Evolutionary conservation across 2,888 invertebrate species (phyloP), one percentile per base, ranked within the genome.

Genomic region (Andrena haemorrhoa): DNA sequence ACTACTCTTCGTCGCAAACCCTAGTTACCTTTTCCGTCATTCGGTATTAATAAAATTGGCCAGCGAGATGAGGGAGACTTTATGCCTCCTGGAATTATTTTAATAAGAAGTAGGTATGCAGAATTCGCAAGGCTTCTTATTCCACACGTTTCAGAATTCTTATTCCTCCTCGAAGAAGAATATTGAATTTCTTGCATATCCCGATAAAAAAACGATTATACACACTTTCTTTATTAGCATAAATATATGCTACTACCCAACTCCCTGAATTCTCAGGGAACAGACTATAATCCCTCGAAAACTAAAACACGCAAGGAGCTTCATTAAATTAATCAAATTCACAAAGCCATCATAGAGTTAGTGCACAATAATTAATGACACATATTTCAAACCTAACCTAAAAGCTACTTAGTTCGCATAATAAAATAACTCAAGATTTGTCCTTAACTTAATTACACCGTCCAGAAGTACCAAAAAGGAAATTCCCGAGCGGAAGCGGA

Each of bases 11-110:
- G 56, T 6, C 33, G 63, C 71, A 61, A n/a, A 66, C 35, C 16
- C 65, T 65, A 60, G 70, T 79, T 68, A 68, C 33, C 31, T 26
- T 56, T 69, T 69, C 58, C 41, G 58, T 41, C n/a, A 16, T 16
- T 16, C 16, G 8, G 10, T 58, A 41, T 58, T 58, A 58, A 41
- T 41, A 26, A 41, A 69, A 69, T 53, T 68, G n/a, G 12, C 10
- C 2, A 4, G 23, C 5, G 20, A 41, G 8, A 47, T 26, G 47
- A 4, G 16, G 16, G 26, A 64, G n/a, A 16, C 31, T 61, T 61
- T 56, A 56, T 56, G 56, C 10, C 56, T 56, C 3, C 23, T 26
- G 56, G 23, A 56, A 56, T 56, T 41, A 41, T 41, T 41, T 41
- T 41, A 41, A 41, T 41, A 41, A 41, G 41, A 41, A 41, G 41